Conservation (phyloP, 2,888 invertebrate genomes). For the Aporophyla nigra region DNA sequence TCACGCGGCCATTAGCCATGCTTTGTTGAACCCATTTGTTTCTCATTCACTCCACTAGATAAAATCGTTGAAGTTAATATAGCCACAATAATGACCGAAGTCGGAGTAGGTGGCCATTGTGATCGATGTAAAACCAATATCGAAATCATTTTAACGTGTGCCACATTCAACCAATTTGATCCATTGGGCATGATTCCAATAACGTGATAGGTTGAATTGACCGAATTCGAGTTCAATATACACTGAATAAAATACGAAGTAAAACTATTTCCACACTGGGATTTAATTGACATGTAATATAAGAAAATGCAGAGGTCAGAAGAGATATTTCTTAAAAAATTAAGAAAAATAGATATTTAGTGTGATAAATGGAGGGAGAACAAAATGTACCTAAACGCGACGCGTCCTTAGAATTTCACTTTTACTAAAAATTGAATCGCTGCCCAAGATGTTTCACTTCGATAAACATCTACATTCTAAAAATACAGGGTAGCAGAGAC, state of each 20-base stretch:
- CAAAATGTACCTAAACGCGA: too few relatives aligned
- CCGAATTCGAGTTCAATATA: conserved; percentile 58
- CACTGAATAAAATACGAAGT: conserved; percentile 55
- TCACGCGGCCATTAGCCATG: conserved; percentile 18
- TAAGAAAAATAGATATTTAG: too few relatives aligned
- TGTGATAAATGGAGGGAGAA: too few relatives aligned
- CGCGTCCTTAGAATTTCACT: too few relatives aligned
- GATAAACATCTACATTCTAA: not conserved
- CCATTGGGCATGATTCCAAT: conserved; percentile 70
- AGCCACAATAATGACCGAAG: conserved; percentile 43
- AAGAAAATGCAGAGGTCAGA: conserved; percentile 3
- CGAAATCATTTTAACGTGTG: conserved; percentile 62
- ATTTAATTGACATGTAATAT: not conserved
- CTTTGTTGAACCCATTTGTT: conserved; percentile 32
- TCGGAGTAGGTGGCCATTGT: conserved; percentile 38
- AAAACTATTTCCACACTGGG: not conserved
- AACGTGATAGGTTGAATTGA: conserved; percentile 61
- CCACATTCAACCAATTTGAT: conserved; percentile 66
- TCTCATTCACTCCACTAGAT: conserved; percentile 40
- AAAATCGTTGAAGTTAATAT: conserved; percentile 50
- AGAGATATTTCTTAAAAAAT: too few relatives aligned
- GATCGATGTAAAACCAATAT: conserved; percentile 59
- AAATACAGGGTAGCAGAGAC: too few relatives aligned
- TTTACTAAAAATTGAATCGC: too few relatives aligned
- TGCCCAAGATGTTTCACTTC: too few relatives aligned